These are phyloP conservation scores for Drosophila lacteicornis DNA, from an alignment of 1,140 invertebrate genomes.

Conservation along the genomic window DNA sequence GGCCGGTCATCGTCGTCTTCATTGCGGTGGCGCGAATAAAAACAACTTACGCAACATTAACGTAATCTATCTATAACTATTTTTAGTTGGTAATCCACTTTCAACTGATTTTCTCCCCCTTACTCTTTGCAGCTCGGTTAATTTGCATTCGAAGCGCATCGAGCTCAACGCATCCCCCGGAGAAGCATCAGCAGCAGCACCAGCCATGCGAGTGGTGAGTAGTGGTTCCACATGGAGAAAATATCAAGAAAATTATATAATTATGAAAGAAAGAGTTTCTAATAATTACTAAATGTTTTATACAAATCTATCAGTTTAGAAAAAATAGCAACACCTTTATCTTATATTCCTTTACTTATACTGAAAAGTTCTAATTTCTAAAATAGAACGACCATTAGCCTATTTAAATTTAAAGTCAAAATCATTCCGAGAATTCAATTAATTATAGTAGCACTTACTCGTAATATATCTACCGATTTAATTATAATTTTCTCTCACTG, in stretches of 20 bases:
- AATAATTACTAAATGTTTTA: no score
- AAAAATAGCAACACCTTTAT: no score
- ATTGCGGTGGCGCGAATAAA: constrained; percentile 3
- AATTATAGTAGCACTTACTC: no score
- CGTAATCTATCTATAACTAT: constrained; percentile 65
- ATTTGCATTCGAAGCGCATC: constrained; percentile 65
- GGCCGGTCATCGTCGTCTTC: constrained; percentile 4
- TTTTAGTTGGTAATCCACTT: constrained; percentile 52
- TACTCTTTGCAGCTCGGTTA: constrained; percentile 47
- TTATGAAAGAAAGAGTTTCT: not conserved
- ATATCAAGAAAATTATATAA: not conserved
- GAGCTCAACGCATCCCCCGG: constrained; percentile 34
- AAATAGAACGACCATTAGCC: no score
- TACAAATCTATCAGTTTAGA: no score
- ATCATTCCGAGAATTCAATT: no score
- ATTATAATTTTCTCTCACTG: not conserved
- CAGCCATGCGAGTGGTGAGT: constrained; percentile 66
- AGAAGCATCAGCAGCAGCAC: constrained; percentile 47
- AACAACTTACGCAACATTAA: constrained; percentile 70
- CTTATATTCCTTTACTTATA: no score
- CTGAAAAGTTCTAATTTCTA: no score
- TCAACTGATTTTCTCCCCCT: constrained; percentile 31
- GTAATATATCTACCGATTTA: not conserved
- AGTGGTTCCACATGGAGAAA: constrained; percentile 8
- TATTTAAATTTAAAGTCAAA: no score